A percentile compares a stretch with the other conserved stretches of the same genome.
Conservation (phyloP, 1,140 invertebrate species). For the Oryzaephilus surinamensis region DNA sequence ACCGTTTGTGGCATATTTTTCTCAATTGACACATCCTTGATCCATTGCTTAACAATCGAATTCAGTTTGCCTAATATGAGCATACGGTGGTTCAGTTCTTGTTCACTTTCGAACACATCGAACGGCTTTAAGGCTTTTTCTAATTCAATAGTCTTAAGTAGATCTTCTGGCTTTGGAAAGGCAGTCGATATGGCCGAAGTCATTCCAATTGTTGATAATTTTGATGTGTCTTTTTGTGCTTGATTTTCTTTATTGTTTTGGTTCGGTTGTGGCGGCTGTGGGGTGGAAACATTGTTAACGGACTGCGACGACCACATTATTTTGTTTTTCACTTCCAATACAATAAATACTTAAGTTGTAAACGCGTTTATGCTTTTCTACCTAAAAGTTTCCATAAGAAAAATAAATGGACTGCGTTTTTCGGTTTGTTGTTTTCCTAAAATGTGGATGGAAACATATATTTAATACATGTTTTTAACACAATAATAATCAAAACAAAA, state of each 20-base stretch:
- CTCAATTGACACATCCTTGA: conserved; percentile 73
- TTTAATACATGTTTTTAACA: no score
- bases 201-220: conserved; percentile 60
- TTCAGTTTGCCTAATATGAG: conserved; percentile 77
- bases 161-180: conserved; percentile 74
- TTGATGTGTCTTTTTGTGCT: not conserved
- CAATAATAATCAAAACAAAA: no score
- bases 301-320: conserved; percentile 22
- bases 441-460: no score
- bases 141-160: conserved; percentile 72
- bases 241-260: conserved; percentile 22
- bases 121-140: conserved; percentile 73
- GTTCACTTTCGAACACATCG: conserved; percentile 85
- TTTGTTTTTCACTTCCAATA: not conserved
- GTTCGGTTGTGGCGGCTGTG: conserved; percentile 11
- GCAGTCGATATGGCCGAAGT: conserved; percentile 88
- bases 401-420: no score
- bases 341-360: no score
- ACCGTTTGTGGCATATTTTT: conserved; percentile 82
- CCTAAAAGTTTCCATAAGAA: no score
- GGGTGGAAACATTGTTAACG: conserved; percentile 1
- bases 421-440: no score
- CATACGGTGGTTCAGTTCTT: conserved; percentile 83
- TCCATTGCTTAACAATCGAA: conserved; percentile 84
- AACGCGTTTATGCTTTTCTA: no score